Percentiles rank a stretch among this genome's conserved stretches.
phyloP scores from a whole-genome alignment of 2,113 vertebrate species.

The Phrynosoma blainvillii region DNA sequence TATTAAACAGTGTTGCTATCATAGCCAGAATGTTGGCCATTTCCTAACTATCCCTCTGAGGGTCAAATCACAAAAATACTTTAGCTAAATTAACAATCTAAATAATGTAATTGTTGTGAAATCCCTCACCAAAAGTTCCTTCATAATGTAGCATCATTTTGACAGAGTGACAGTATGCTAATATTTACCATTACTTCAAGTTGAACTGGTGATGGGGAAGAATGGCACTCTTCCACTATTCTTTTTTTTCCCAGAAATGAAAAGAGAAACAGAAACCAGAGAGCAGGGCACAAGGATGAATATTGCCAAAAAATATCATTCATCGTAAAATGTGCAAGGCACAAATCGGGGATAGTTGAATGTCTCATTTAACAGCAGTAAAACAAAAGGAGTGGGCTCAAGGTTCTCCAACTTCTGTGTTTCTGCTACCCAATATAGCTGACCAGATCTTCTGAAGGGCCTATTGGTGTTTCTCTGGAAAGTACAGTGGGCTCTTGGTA shows the following conservation, averaged over 20 bases:
- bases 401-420: background rate
- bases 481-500: too few species aligned
- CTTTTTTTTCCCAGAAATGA: background rate
- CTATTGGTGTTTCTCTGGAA: too few species aligned
- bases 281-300: background rate
- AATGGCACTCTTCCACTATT: background rate
- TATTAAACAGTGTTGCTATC: slow-evolving; percentile 49
- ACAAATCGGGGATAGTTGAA: background rate
- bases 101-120: background rate
- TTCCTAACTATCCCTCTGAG: slow-evolving; percentile 50
- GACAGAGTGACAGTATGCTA: background rate
- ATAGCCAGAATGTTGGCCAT: slow-evolving; percentile 45
- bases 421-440: background rate
- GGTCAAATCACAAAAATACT: slow-evolving; percentile 41
- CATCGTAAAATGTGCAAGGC: background rate
- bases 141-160: background rate
- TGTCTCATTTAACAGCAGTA: background rate
- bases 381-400: background rate
- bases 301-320: background rate
- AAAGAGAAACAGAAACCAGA: background rate
- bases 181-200: background rate
- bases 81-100: slow-evolving; percentile 40
- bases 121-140: background rate
- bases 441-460: too few species aligned
- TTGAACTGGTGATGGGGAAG: background rate